These are phyloP conservation scores for Phalacrocorax aristotelis DNA, from an alignment of 2,113 vertebrate species.

Conservation along the genomic window DNA sequence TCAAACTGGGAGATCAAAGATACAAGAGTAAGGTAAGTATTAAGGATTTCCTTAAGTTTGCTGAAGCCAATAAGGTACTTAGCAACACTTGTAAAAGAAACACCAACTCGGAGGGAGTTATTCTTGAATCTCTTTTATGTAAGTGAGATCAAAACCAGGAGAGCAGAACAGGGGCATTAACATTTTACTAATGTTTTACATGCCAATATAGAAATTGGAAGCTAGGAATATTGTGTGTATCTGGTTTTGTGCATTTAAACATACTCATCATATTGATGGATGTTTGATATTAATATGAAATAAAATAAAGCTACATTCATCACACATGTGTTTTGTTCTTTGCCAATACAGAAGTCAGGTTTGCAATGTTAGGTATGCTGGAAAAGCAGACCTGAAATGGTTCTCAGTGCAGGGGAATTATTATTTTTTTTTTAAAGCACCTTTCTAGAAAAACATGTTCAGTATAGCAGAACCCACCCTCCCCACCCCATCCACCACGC, in stretches of 20 bases:
- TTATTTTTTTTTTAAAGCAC: background rate
- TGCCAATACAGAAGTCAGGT: background rate
- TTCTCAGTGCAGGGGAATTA: background rate
- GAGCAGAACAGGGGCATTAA: background rate
- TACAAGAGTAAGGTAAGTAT: slow-evolving; percentile 92
- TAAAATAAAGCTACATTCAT: background rate
- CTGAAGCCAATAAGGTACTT: background rate
- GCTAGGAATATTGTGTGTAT: background rate
- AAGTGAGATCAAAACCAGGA: background rate
- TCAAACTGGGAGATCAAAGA: slow-evolving; percentile 90
- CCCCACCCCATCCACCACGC: background rate
- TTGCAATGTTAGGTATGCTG: background rate
- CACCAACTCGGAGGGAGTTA: background rate
- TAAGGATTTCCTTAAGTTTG: background rate
- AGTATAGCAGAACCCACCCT: background rate
- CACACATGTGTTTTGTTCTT: background rate
- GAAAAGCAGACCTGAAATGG: background rate
- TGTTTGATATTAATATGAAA: background rate
- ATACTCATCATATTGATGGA: background rate
- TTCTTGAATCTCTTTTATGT: background rate
- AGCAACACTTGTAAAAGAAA: too few species aligned
- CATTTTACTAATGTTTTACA: background rate
- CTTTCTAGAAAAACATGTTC: background rate
- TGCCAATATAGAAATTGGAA: background rate
- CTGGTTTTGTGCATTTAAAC: background rate